Base-by-base conservation (phyloP, 2,888 invertebrate species). In the Nebria brevicollis region DNA sequence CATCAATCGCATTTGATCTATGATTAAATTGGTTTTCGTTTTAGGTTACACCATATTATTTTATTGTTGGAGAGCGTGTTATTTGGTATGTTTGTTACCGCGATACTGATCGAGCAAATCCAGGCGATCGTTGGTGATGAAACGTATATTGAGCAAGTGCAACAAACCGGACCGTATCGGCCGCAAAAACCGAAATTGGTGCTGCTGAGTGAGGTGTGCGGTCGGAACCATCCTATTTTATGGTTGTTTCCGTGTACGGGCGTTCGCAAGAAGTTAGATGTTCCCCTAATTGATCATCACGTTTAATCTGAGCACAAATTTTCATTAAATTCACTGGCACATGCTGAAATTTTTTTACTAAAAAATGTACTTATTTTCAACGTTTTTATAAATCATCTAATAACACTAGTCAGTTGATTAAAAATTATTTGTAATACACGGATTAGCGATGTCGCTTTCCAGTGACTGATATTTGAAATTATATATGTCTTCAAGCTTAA, bases 1-100 rank as follows among this genome's bases (percentile, higher is more conserved):
- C 7, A 25, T 7, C 13, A 66, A 66, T 7, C n/a, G 34, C 7
- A 11, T 6, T 13, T 11, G n/a, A 42, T 25, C n/a, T 65, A 25
- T 13, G 25, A 42, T 75, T 54, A 7, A 25, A 64, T 68, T 26
- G 77, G 20, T 82, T 81, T 82, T 81, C 77, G 84, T 90, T 91
- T 76, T 89, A 96, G 96, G 88, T 91, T 97, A 85, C 97, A 97
- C 88, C 94, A 95, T 84, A 94, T 97, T 75, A 93, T 96, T 85
- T 89, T 97, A 83, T 91, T 95, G 82, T 89, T 97, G 88, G 96
- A 96, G 88, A 94, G 95, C 82, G 92, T 94, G 7, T 89, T 97
- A 41, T 97, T 97, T 89, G 97, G 97, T 8, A 92, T 97, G 87
- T 97, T 97, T 89, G 96, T 96, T 15, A 91, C 95, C 81, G 96